A percentile compares a stretch with the other conserved stretches of the same genome.
These are phyloP conservation scores for Diadumene lineata DNA, from an alignment of 92 coral and sea anemone genomes.

Conservation along the genomic window DNA sequence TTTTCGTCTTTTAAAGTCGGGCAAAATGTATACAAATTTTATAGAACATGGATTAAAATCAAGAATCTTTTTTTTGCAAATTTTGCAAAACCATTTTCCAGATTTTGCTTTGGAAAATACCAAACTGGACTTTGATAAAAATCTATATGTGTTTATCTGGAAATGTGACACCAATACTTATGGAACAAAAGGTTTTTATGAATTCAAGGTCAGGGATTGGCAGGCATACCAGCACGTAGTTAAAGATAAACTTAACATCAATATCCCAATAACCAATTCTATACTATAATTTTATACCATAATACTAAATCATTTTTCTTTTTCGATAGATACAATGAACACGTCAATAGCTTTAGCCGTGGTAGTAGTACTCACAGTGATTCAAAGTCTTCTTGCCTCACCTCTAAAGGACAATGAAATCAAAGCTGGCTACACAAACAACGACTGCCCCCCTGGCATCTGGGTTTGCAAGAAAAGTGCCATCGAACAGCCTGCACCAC, in stretches of 20 bases:
- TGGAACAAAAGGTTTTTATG: not conserved
- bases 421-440: not conserved
- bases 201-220: too few species aligned
- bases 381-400: slow-evolving; percentile 10
- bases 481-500: not conserved
- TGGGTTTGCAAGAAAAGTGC: slow-evolving; percentile 18
- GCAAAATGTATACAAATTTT: too few species aligned
- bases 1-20: not conserved
- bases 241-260: not conserved
- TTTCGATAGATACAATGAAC: slow-evolving; percentile 17
- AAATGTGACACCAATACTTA: not conserved
- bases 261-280: not conserved
- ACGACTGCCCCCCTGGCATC: slow-evolving; percentile 26
- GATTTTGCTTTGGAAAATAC: not conserved
- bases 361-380: slow-evolving; percentile 15
- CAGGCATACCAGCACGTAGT: not conserved
- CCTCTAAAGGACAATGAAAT: slow-evolving; percentile 8
- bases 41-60: too few species aligned
- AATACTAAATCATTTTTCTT: not conserved
- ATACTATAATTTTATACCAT: not conserved
- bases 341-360: slow-evolving; percentile 5
- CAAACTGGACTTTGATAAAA: not conserved
- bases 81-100: not conserved
- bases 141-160: not conserved
- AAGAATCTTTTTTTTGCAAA: too few species aligned